Evolutionary conservation across 2,113 vertebrate genomes (phyloP).

Genomic region (Psilopsiagon aymara): DNA sequence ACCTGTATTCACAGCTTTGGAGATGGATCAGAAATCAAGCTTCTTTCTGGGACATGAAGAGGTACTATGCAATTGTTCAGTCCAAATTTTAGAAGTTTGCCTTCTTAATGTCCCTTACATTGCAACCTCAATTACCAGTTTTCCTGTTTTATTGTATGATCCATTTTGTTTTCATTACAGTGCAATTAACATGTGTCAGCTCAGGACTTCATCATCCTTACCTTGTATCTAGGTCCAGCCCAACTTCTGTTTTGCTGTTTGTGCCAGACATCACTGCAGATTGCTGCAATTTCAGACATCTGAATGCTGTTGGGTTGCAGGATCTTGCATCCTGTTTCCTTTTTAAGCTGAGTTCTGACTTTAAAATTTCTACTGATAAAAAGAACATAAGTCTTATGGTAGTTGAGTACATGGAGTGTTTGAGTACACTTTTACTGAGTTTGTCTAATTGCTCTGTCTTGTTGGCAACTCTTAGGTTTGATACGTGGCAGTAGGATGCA

Average conservation of each 20-base stretch:
- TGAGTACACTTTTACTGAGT: not conserved
- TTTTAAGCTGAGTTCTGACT: not conserved
- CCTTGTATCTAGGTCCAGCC: not conserved
- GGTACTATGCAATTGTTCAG: not conserved
- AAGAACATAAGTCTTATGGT: not conserved
- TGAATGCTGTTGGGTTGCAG: not conserved
- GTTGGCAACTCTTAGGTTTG: not conserved
- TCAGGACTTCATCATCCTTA: not conserved
- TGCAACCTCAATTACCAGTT: not conserved
- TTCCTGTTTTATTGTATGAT: not conserved
- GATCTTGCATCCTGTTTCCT: not conserved
- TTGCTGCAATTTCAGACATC: not conserved
- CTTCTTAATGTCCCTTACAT: not conserved
- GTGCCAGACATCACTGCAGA: not conserved
- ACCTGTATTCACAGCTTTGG: not conserved
- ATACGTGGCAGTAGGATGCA: not conserved
- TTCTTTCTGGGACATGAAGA: not conserved
- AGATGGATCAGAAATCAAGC: not conserved
- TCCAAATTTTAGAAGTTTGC: not conserved
- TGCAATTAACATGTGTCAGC: not conserved
- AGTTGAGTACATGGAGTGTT: not conserved
- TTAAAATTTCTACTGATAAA: not conserved
- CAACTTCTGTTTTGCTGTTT: not conserved
- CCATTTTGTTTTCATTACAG: not conserved
- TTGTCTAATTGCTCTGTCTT: not conserved